Conservation (phyloP, 1,140 invertebrate species). For the Formica exsecta region DNA sequence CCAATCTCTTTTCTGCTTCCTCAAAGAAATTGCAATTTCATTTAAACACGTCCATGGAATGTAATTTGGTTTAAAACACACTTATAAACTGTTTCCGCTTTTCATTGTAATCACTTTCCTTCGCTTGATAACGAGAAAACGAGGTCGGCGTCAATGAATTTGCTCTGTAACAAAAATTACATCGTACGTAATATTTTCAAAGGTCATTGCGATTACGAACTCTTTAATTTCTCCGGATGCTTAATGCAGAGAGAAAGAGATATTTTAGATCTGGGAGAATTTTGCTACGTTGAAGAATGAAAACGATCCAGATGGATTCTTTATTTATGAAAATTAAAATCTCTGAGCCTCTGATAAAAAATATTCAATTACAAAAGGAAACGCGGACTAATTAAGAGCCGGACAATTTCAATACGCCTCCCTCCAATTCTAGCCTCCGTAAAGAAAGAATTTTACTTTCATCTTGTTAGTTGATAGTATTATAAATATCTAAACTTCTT, state of each 20-base stretch:
- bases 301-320: neutral
- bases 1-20: neutral
- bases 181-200: constrained; percentile 6
- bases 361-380: too few relatives aligned
- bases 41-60: constrained; percentile 27
- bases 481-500: too few relatives aligned
- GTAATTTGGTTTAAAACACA: constrained; percentile 29
- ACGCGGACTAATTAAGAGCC: too few relatives aligned
- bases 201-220: constrained; percentile 21
- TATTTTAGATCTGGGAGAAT: neutral
- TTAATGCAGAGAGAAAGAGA: neutral
- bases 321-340: neutral
- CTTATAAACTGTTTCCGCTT: constrained; percentile 17
- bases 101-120: constrained; percentile 22
- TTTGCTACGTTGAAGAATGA: neutral
- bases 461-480: too few relatives aligned
- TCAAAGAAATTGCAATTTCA: constrained; percentile 33
- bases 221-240: neutral
- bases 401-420: too few relatives aligned
- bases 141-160: constrained; percentile 10
- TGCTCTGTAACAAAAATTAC: neutral
- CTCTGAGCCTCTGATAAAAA: too few relatives aligned
- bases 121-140: constrained; percentile 25
- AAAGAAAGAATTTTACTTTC: too few relatives aligned
- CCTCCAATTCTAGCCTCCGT: too few relatives aligned